Conservation (phyloP, 2,888 invertebrate genomes). For the Drosophila gaucha region DNA sequence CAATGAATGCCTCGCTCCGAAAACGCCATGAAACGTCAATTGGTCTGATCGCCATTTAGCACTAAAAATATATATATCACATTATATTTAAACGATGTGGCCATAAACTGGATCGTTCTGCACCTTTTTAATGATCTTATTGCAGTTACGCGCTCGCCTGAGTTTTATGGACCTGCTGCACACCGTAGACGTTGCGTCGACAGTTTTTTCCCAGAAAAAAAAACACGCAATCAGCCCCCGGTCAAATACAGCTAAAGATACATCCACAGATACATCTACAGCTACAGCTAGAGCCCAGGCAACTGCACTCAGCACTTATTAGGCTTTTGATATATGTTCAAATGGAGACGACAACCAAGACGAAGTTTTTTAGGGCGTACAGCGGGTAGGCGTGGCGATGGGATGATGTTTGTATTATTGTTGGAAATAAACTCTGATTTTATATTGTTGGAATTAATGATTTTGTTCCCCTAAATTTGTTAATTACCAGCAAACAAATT, state of each 20-base stretch:
- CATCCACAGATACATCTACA: slow-evolving; percentile 24
- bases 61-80: slow-evolving; percentile 13
- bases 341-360: slow-evolving; percentile 35
- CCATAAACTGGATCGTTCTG: slow-evolving; percentile 63
- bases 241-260: slow-evolving; percentile 23
- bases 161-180: slow-evolving; percentile 62
- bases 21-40: slow-evolving; percentile 18
- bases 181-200: slow-evolving; percentile 82
- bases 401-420: slow-evolving; percentile 71
- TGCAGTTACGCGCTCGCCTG: slow-evolving; percentile 70
- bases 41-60: slow-evolving; percentile 11
- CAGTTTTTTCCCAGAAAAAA: slow-evolving; percentile 81
- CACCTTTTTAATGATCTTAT: slow-evolving; percentile 68
- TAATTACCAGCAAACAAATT: slow-evolving; percentile 81
- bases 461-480: slow-evolving; percentile 81
- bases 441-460: slow-evolving; percentile 79
- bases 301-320: slow-evolving; percentile 64
- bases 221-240: slow-evolving; percentile 49
- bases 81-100: slow-evolving; percentile 47
- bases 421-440: slow-evolving; percentile 79
- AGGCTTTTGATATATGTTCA: slow-evolving; percentile 63
- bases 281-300: slow-evolving; percentile 19
- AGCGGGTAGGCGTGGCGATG: slow-evolving; percentile 9
- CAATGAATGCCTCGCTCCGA: not conserved
- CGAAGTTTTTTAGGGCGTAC: slow-evolving; percentile 15